A percentile compares a stretch with the other conserved stretches of the same genome.
phyloP scores from a whole-genome alignment of 2,113 vertebrate species.

The Tor tambroides region DNA sequence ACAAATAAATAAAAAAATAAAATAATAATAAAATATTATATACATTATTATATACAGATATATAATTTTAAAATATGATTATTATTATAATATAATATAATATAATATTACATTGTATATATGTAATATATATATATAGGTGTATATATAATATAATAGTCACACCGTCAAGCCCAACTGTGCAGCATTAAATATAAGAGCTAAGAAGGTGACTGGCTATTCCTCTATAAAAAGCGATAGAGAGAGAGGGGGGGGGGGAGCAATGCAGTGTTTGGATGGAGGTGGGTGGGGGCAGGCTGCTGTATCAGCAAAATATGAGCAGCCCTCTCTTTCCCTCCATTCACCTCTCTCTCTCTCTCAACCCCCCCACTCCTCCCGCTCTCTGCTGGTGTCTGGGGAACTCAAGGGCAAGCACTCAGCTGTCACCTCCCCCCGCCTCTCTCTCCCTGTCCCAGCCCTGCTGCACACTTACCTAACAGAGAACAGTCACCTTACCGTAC shows the following conservation, averaged over 20 bases:
- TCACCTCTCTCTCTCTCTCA: conserved; percentile 57
- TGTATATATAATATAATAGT: no score
- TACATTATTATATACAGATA: no score
- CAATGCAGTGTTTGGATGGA: conserved; percentile 55
- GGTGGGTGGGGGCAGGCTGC: conserved; percentile 65
- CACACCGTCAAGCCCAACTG: no score
- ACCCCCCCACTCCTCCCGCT: conserved; percentile 42
- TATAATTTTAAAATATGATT: no score
- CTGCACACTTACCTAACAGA: conserved; percentile 48
- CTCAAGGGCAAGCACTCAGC: conserved; percentile 77
- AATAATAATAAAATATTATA: no score
- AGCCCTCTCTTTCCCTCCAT: conserved; percentile 64
- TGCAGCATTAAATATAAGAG: conserved; percentile 65
- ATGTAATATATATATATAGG: no score
- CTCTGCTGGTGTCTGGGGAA: conserved; percentile 72
- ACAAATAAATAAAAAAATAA: no score
- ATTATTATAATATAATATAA: no score
- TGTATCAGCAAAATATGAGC: conserved; percentile 80
- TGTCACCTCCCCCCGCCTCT: conserved; percentile 58
- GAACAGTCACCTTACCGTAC: conserved; percentile 43
- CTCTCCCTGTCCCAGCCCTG: conserved; percentile 5
- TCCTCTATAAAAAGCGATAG: no score
- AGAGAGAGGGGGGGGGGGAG: conserved; percentile 63
- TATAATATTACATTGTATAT: no score
- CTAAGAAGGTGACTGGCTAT: conserved; percentile 64